These are phyloP conservation scores for Nansenia antarctica DNA, from an alignment of 2,113 vertebrate genomes.

Conservation along the genomic window DNA sequence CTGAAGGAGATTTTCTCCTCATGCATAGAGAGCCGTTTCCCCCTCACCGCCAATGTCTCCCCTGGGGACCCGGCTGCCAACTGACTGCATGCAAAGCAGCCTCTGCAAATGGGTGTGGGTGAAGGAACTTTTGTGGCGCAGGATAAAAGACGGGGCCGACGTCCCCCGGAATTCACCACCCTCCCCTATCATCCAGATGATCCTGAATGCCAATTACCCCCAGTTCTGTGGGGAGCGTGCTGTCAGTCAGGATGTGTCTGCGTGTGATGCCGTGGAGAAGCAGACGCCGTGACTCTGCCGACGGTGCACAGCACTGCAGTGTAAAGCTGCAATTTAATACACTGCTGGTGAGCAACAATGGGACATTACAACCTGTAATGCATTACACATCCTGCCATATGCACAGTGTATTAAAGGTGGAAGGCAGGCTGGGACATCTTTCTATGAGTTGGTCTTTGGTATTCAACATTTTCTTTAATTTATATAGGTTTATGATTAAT, in stretches of 20 bases:
- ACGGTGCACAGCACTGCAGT: constrained; percentile 32
- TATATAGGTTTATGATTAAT: too few species aligned
- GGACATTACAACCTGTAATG: constrained; percentile 23
- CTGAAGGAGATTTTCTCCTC: constrained; percentile 75
- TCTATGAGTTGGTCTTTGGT: neutral
- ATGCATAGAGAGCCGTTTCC: constrained; percentile 76
- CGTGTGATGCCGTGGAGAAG: constrained; percentile 47
- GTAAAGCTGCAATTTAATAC: constrained; percentile 44
- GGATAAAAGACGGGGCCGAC: constrained; percentile 59
- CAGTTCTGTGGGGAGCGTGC: constrained; percentile 66
- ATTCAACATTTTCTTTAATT: neutral
- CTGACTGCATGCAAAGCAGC: constrained; percentile 73
- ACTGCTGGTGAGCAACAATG: constrained; percentile 29
- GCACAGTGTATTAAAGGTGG: neutral
- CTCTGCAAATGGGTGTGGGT: constrained; percentile 54
- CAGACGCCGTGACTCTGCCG: constrained; percentile 30
- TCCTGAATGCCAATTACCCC: constrained; percentile 79
- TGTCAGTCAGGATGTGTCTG: constrained; percentile 71
- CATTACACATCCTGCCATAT: constrained; percentile 3
- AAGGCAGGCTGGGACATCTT: neutral
- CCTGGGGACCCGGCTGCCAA: constrained; percentile 65
- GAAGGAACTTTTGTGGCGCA: constrained; percentile 55
- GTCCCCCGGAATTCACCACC: constrained; percentile 64
- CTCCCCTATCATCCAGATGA: constrained; percentile 71
- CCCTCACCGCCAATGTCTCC: constrained; percentile 66